phyloP scores from a whole-genome alignment of 1,140 invertebrate species.

The Holcopasites calliopsidis region DNA sequence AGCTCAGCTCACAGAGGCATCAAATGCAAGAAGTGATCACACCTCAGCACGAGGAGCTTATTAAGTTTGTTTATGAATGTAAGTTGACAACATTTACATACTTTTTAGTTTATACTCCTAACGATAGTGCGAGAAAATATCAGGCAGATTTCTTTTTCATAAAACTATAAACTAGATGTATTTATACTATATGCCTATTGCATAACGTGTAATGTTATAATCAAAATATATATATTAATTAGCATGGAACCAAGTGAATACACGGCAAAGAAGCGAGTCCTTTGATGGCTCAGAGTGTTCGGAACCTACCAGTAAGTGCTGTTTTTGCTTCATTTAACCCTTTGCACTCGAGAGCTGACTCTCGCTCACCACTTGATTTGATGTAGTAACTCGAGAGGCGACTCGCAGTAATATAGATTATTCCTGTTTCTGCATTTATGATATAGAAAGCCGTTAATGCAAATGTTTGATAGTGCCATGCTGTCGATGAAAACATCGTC shows the following conservation, averaged over 20 bases:
- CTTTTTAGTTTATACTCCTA: background rate
- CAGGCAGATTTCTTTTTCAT: background rate
- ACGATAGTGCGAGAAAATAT: background rate
- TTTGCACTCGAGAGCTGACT: too few species aligned
- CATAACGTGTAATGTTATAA: conserved; percentile 15
- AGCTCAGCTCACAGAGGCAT: conserved; percentile 82
- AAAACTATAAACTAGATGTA: too few species aligned
- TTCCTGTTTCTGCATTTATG: too few species aligned
- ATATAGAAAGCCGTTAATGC: too few species aligned
- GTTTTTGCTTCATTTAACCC: background rate
- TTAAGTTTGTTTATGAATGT: conserved; percentile 87
- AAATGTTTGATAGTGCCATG: too few species aligned
- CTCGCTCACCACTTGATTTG: too few species aligned
- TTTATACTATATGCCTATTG: conserved; percentile 2
- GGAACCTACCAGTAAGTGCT: conserved; percentile 65
- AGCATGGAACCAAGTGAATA: conserved; percentile 75
- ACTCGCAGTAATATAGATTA: too few species aligned
- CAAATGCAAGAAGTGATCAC: conserved; percentile 83
- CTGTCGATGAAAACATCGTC: too few species aligned
- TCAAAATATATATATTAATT: conserved; percentile 40
- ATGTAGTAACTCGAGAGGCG: too few species aligned
- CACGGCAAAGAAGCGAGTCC: conserved; percentile 63
- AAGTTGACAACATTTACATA: conserved; percentile 69
- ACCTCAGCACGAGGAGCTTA: conserved; percentile 87
- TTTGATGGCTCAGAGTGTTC: conserved; percentile 67